Evolutionary conservation across 1,140 invertebrate species (phyloP), one percentile per base, ranked within the genome.

Genomic region (Calosoma granatense): DNA sequence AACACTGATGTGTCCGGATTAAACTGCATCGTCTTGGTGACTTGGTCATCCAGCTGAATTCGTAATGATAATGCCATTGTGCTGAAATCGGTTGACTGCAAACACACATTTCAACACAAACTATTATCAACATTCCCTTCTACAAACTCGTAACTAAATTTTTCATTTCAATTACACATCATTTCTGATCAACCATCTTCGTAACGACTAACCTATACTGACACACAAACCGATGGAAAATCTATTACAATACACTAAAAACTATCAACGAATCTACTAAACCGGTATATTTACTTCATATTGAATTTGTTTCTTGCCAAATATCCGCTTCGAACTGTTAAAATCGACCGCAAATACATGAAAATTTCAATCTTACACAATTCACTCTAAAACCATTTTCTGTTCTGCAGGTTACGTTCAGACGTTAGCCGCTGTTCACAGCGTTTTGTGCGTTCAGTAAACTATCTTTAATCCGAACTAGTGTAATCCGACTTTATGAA

Each of bases 11-110:
- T 96, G 63, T 88, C 85, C 12, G 94, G 90, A 74, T 97, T 92
- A 73, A 99, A 98, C 75, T 97, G 92, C 79, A 99, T 96, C 62
- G 93, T 97, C 79, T 98, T 98, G 61, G 90, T 92, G 63, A 94
- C 88, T 74, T 92, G 92, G 61, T 92, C 90, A 64, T 92, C 87
- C 67, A 97, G 88, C 67, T 88, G 88, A 72, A 99, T 94, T 74
- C 93, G 93, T 63, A 99, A 81, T 61, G 94, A 95, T 56, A 98
- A 73, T 51, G 88, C 85, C 70, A 87, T 84, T 81, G 86, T 86
- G 53, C 67, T 72, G 20, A 17, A 20, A 6, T 54, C 39, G 67
- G 51, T n/a, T 54, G 20, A 22, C 14, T 39, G 19, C 2, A 53
- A 53, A 53, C 14, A 53, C 11, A 53, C 4, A n/a, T 36, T 9